phyloP scores from a whole-genome alignment of 2,797 vertebrate genomes.

The Cyclopterus lumpus region DNA sequence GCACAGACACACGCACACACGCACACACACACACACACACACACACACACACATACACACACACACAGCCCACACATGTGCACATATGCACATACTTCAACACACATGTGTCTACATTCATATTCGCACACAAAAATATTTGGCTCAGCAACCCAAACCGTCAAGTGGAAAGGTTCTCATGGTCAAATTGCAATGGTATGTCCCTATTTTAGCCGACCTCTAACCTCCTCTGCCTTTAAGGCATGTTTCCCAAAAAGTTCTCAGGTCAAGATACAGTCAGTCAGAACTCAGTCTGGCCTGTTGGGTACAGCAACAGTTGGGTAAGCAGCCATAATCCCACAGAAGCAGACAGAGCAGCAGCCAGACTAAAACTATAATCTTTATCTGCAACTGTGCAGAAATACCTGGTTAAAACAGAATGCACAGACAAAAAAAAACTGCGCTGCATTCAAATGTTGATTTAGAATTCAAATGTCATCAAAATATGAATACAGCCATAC shows the following conservation, averaged over 20 bases:
- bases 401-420: too few species aligned
- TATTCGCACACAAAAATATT: slow-evolving; percentile 13
- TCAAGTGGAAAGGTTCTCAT: slow-evolving; percentile 59
- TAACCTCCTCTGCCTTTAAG: slow-evolving; percentile 45
- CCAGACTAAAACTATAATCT: neutral
- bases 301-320: slow-evolving; percentile 20
- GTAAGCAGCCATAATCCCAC: slow-evolving; percentile 39
- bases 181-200: slow-evolving; percentile 61
- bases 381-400: too few species aligned
- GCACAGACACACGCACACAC: slow-evolving; percentile 37
- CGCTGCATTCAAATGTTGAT: too few species aligned
- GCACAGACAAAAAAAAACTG: too few species aligned
- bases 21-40: slow-evolving; percentile 31
- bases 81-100: slow-evolving; percentile 18
- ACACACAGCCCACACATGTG: slow-evolving; percentile 32
- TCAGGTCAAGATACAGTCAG: slow-evolving; percentile 27
- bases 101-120: slow-evolving; percentile 12
- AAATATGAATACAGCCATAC: neutral
- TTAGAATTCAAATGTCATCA: neutral
- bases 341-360: slow-evolving; percentile 35
- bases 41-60: slow-evolving; percentile 32
- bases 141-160: slow-evolving; percentile 29
- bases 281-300: slow-evolving; percentile 33
- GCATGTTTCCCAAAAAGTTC: slow-evolving; percentile 52
- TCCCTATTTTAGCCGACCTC: slow-evolving; percentile 63